A percentile compares a stretch with the other conserved stretches of the same genome.
These are phyloP conservation scores for Onthophagus sagittarius DNA, from an alignment of 2,888 invertebrate species.

Conservation along the genomic window DNA sequence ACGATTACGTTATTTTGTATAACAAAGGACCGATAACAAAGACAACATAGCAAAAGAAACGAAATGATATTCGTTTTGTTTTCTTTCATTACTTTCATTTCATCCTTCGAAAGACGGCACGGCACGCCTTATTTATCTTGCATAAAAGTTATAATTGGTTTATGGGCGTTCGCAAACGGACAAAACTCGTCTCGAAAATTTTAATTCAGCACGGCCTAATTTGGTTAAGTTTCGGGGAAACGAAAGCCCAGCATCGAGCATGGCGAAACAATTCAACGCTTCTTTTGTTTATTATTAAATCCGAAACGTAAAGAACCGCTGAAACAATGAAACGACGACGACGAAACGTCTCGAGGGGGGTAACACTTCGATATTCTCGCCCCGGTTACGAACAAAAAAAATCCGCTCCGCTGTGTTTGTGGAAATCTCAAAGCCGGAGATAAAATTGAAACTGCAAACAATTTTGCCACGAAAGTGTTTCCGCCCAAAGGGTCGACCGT, in stretches of 20 bases:
- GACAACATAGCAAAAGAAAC: too few relatives aligned
- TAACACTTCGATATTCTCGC: background rate
- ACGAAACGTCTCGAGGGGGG: background rate
- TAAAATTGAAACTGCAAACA: background rate
- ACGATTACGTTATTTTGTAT: too few relatives aligned
- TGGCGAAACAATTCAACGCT: background rate
- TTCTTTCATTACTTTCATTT: background rate
- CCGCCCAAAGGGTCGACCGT: background rate
- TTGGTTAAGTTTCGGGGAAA: slow-evolving; percentile 7
- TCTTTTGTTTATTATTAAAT: background rate
- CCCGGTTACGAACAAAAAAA: background rate
- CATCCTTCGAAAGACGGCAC: background rate
- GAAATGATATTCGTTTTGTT: background rate
- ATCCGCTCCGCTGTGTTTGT: background rate
- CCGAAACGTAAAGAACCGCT: background rate
- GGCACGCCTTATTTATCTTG: slow-evolving; percentile 7
- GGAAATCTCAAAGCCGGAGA: background rate
- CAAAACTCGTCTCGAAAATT: slow-evolving; percentile 10
- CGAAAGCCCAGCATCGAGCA: background rate
- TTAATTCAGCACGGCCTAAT: slow-evolving; percentile 5
- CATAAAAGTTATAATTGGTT: slow-evolving; percentile 12
- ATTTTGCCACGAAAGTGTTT: background rate
- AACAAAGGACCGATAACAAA: too few relatives aligned
- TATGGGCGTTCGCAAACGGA: background rate
- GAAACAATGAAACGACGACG: background rate